phyloP scores from a whole-genome alignment of 2,797 vertebrate genomes.

The Crocidura indochinensis region DNA sequence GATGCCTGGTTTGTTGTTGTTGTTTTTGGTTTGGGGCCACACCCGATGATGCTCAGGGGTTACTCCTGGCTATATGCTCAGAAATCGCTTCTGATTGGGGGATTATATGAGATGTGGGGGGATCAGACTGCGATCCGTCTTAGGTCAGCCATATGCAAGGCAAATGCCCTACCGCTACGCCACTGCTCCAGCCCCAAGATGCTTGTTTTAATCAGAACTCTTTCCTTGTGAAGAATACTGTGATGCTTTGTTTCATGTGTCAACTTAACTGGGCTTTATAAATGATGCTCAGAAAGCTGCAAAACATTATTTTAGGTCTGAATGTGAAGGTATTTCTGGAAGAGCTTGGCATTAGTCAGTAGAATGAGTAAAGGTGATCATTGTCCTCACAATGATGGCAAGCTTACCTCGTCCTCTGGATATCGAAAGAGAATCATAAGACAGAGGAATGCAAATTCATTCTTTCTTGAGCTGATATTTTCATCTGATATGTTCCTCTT shows the following conservation, averaged over 20 bases:
- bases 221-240: not conserved
- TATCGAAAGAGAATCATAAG: not conserved
- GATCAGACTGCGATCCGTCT: too few relatives aligned
- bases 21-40: too few relatives aligned
- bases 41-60: too few relatives aligned
- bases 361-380: too few relatives aligned
- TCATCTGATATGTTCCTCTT: not conserved
- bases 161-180: too few relatives aligned
- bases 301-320: conserved; percentile 39
- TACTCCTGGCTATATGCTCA: too few relatives aligned
- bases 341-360: conserved; percentile 5
- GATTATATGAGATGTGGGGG: too few relatives aligned
- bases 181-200: too few relatives aligned
- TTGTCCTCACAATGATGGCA: not conserved
- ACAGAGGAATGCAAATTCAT: not conserved
- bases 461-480: not conserved
- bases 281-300: not conserved
- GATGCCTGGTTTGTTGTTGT: not conserved
- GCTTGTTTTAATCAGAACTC: not conserved
- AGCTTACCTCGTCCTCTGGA: not conserved
- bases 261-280: not conserved
- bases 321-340: conserved; percentile 13
- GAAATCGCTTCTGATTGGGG: too few relatives aligned
- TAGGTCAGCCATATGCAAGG: too few relatives aligned
- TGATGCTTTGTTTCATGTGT: conserved; percentile 23